These are phyloP conservation scores for Thunnus thynnus DNA, from an alignment of 2,113 vertebrate species.

Conservation along the genomic window DNA sequence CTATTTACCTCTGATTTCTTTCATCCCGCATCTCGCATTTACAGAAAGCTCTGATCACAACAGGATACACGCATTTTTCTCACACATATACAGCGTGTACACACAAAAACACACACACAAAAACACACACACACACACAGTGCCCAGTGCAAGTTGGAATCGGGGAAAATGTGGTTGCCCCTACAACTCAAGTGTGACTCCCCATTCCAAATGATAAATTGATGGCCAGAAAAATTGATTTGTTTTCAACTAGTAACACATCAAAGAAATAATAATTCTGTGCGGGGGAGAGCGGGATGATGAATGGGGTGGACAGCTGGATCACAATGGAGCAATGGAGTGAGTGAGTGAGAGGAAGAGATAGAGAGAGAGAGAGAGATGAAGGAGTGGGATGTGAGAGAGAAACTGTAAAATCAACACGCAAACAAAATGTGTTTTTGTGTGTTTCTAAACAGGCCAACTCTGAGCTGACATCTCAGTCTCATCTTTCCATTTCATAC, in stretches of 20 bases:
- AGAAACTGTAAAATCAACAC: constrained; percentile 73
- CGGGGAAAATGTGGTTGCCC: constrained; percentile 72
- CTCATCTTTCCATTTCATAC: background rate
- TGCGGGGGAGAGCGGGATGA: constrained; percentile 82
- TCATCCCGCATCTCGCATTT: constrained; percentile 38
- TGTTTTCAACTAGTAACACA: constrained; percentile 89
- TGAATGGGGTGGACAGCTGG: constrained; percentile 85
- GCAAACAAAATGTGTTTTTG: constrained; percentile 64
- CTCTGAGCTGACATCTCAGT: background rate
- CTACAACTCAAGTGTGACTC: constrained; percentile 86
- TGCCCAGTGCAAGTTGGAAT: constrained; percentile 38
- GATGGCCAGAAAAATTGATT: constrained; percentile 88
- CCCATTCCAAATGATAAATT: constrained; percentile 87
- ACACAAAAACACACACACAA: constrained; percentile 1
- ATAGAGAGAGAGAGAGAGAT: constrained; percentile 37
- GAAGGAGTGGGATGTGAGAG: constrained; percentile 21
- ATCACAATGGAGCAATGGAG: constrained; percentile 83
- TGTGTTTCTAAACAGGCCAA: constrained; percentile 10
- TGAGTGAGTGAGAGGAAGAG: constrained; percentile 71
- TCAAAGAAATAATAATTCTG: constrained; percentile 89
- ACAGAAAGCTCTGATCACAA: constrained; percentile 39
- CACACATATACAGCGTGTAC: background rate
- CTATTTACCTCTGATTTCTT: constrained; percentile 61
- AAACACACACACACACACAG: constrained; percentile 23
- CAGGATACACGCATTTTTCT: constrained; percentile 17